Percentiles rank a stretch among this genome's conserved stretches.
phyloP scores from a whole-genome alignment of 2,888 invertebrate species.

The Cosmia pyralina region DNA sequence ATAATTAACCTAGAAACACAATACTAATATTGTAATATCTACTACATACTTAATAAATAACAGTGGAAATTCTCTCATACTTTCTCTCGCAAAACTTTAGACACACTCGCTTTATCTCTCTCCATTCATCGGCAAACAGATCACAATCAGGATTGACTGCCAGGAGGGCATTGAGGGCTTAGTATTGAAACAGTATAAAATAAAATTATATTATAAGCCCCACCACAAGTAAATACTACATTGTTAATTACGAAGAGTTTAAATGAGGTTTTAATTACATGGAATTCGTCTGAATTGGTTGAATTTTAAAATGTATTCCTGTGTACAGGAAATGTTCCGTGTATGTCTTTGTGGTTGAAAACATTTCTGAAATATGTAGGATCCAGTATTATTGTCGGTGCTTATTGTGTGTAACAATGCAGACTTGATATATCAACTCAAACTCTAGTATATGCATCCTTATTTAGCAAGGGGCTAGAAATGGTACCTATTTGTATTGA shows the following conservation, averaged over 20 bases:
- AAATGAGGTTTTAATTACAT: constrained; percentile 53
- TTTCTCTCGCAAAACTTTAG: too few species aligned
- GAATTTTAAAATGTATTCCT: constrained; percentile 24
- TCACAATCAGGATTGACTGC: too few species aligned
- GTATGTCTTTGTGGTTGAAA: constrained; percentile 14
- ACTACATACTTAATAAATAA: too few species aligned
- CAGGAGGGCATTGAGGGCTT: too few species aligned
- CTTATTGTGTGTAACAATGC: neutral
- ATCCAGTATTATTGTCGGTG: neutral
- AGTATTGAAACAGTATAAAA: constrained; percentile 3
- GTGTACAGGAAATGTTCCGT: neutral
- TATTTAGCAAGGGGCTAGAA: neutral
- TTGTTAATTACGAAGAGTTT: constrained; percentile 35
- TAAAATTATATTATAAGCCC: neutral
- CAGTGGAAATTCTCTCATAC: too few species aligned
- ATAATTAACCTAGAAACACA: too few species aligned
- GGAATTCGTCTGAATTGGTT: constrained; percentile 35
- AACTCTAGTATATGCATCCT: neutral
- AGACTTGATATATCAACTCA: neutral
- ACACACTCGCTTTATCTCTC: too few species aligned
- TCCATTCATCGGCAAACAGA: too few species aligned
- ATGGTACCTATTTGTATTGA: neutral
- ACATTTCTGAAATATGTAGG: constrained; percentile 10
- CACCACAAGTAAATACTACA: constrained; percentile 11
- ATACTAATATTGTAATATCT: too few species aligned